Conservation (phyloP, 2,797 vertebrate genomes). For the Dendrocincla fuliginosa region DNA sequence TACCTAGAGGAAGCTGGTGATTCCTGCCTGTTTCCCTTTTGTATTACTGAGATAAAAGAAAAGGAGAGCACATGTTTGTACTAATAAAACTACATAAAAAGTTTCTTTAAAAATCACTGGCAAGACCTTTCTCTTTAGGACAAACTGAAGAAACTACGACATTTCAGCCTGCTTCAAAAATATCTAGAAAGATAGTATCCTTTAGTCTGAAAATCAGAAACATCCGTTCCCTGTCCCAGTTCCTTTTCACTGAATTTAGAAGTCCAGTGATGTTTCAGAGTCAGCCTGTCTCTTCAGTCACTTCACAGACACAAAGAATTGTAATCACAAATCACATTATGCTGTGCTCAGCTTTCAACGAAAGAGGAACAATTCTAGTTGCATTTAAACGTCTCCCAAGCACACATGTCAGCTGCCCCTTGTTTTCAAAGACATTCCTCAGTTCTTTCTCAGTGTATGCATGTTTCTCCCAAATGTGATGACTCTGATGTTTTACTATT, state of each 20-base stretch:
- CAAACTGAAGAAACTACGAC: neutral
- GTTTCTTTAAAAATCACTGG: neutral
- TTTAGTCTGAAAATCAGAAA: neutral
- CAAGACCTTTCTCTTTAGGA: neutral
- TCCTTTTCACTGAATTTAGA: neutral
- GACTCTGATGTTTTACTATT: neutral
- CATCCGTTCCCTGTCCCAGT: neutral
- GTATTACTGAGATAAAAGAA: neutral
- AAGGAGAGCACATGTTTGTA: neutral
- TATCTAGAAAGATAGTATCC: neutral
- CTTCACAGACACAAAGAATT: slow-evolving; percentile 37
- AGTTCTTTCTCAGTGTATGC: neutral
- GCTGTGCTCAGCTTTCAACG: slow-evolving; percentile 24
- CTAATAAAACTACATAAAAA: neutral
- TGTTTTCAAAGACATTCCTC: neutral
- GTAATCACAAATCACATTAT: slow-evolving; percentile 49
- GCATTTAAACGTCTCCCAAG: neutral
- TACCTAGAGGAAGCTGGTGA: neutral
- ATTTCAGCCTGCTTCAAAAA: neutral
- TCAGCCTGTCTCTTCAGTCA: neutral
- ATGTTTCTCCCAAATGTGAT: neutral
- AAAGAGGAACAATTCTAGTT: slow-evolving; percentile 3
- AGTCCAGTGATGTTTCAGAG: neutral
- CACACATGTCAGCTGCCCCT: neutral
- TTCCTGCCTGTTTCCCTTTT: neutral